A percentile compares a stretch with the other conserved stretches of the same genome.
These are phyloP conservation scores for Drosophila subsilvestris DNA, from an alignment of 2,888 invertebrate species.

Conservation along the genomic window DNA sequence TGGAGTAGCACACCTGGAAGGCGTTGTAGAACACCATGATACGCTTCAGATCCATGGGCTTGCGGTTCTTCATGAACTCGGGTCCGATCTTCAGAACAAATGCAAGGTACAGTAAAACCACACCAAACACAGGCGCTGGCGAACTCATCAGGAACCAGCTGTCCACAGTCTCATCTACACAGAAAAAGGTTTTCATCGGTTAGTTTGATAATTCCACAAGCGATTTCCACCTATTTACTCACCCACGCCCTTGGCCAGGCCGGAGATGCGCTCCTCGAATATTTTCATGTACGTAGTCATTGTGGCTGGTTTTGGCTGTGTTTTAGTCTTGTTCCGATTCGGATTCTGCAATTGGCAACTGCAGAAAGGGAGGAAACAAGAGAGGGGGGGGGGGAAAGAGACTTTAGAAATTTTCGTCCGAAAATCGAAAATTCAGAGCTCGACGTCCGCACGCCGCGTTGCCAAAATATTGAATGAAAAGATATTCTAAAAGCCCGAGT, in stretches of 20 bases:
- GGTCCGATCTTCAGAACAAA: constrained; percentile 92
- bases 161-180: constrained; percentile 89
- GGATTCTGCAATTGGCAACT: constrained; percentile 33
- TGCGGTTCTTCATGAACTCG: constrained; percentile 89
- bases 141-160: constrained; percentile 92
- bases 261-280: constrained; percentile 81
- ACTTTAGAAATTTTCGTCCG: constrained; percentile 57
- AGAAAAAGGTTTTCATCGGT: neutral
- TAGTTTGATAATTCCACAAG: neutral
- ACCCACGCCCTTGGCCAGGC: constrained; percentile 82
- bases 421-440: constrained; percentile 42
- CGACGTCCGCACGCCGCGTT: constrained; percentile 62
- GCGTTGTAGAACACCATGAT: constrained; percentile 92
- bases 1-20: constrained; percentile 94
- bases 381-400: constrained; percentile 7
- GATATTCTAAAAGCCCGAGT: constrained; percentile 57
- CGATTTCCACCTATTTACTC: constrained; percentile 47
- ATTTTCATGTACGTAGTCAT: constrained; percentile 82
- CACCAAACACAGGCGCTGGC: constrained; percentile 88
- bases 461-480: constrained; percentile 76
- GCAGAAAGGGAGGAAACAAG: constrained; percentile 22
- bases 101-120: constrained; percentile 88
- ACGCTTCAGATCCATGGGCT: constrained; percentile 89
- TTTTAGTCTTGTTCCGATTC: neutral
- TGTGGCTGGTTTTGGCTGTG: constrained; percentile 5